These are phyloP conservation scores for Laticauda colubrina DNA, from an alignment of 2,113 vertebrate genomes.

Conservation along the genomic window DNA sequence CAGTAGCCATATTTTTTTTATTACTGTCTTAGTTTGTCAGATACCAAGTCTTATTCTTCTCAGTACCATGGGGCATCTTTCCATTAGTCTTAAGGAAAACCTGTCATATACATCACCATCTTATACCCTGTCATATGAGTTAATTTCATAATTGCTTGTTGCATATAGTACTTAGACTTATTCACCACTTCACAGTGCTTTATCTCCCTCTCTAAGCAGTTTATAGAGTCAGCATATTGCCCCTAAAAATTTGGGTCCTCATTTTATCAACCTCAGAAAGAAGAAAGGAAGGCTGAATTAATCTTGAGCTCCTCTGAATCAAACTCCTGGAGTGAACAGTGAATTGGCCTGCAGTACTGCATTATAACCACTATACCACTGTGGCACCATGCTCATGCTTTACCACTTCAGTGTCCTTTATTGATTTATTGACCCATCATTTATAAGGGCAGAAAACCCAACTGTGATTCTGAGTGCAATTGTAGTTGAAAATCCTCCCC, in stretches of 20 bases:
- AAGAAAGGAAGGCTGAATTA: no score
- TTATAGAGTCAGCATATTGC: no score
- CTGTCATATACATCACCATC: not conserved
- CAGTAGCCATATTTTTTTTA: slow-evolving; percentile 11
- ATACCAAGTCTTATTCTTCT: not conserved
- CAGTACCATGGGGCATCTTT: not conserved
- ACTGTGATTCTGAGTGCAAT: not conserved
- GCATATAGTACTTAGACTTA: not conserved
- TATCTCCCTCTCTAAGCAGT: no score
- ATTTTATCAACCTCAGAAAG: no score
- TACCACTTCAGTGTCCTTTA: not conserved
- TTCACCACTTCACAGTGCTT: no score
- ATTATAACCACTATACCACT: no score
- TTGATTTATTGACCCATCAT: not conserved
- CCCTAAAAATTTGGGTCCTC: no score
- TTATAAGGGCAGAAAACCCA: not conserved
- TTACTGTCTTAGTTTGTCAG: not conserved
- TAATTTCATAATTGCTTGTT: not conserved
- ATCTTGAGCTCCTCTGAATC: no score
- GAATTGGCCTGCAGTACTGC: no score
- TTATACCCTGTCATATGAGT: not conserved
- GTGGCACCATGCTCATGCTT: not conserved
- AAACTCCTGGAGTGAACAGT: no score
- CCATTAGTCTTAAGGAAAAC: not conserved
- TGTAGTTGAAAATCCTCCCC: not conserved